phyloP scores from a whole-genome alignment of 2,113 vertebrate genomes.

The Phyllostomus hastatus region DNA sequence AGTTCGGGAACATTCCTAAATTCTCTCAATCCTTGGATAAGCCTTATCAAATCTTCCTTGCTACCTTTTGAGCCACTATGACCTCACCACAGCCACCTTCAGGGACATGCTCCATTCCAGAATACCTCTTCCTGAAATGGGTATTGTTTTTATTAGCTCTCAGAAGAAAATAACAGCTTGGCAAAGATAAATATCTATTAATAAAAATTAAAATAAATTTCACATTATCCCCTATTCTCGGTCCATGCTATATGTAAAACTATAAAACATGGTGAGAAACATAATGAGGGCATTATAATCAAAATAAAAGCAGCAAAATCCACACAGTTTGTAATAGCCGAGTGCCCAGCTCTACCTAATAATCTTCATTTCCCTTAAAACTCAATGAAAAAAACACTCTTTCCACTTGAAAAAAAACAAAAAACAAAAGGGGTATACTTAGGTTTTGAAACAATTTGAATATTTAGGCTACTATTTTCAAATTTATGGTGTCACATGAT shows the following conservation, averaged over 20 bases:
- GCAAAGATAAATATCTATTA: background rate
- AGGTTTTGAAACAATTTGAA: background rate
- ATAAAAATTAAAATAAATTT: background rate
- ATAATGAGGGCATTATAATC: background rate
- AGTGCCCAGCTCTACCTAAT: background rate
- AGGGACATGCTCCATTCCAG: background rate
- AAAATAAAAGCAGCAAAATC: background rate
- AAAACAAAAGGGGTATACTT: background rate
- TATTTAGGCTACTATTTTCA: background rate
- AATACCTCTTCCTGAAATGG: background rate
- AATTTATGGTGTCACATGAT: background rate
- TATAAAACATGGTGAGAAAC: background rate
- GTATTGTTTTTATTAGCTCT: background rate
- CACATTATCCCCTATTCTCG: background rate
- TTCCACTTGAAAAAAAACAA: background rate
- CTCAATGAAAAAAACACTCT: background rate
- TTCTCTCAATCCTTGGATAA: slow-evolving; percentile 41
- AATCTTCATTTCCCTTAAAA: background rate
- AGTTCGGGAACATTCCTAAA: slow-evolving; percentile 29
- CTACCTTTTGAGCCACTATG: slow-evolving; percentile 1
- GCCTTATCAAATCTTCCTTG: background rate
- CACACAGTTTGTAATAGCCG: background rate
- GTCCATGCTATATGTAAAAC: background rate
- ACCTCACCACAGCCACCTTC: background rate
- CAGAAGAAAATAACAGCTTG: background rate